These are phyloP conservation scores for Lanistes nyassanus DNA, from an alignment of 1,140 invertebrate species.

Conservation along the genomic window DNA sequence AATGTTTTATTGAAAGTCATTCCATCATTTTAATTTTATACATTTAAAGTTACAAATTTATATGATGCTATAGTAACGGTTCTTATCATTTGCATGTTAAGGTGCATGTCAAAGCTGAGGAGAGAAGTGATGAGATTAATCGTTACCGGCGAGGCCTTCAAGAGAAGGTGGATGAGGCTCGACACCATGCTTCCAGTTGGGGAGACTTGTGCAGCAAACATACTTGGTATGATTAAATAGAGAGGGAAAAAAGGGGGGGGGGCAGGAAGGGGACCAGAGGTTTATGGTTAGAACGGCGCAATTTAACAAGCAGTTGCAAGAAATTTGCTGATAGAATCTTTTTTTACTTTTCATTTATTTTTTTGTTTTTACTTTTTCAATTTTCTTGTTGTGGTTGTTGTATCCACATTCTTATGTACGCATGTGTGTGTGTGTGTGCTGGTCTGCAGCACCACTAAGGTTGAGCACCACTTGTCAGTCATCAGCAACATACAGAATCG, in stretches of 20 bases:
- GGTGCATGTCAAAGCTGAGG: constrained; percentile 21
- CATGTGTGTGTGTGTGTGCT: not conserved
- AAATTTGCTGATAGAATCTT: not conserved
- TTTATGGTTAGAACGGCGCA: too few relatives aligned
- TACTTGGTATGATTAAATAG: not conserved
- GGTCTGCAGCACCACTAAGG: constrained; percentile 19
- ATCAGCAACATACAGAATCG: constrained; percentile 28
- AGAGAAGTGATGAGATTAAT: constrained; percentile 18
- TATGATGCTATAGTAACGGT: too few relatives aligned
- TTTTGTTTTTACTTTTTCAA: not conserved
- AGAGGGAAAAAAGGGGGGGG: too few relatives aligned
- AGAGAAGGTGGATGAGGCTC: constrained; percentile 17
- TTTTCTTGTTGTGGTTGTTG: not conserved
- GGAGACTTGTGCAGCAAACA: not conserved
- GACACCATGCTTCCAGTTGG: constrained; percentile 2
- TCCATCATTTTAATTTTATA: too few relatives aligned
- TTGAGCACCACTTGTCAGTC: constrained; percentile 22
- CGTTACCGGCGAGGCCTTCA: constrained; percentile 5
- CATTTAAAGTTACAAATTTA: too few relatives aligned
- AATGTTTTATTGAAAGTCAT: too few relatives aligned
- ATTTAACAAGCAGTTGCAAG: too few relatives aligned
- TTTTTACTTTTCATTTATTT: not conserved
- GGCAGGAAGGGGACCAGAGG: too few relatives aligned
- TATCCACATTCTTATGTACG: not conserved
- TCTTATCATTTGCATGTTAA: too few relatives aligned